A percentile compares a stretch with the other conserved stretches of the same genome.
phyloP scores from a whole-genome alignment of 2,113 vertebrate species.

The Zosterops pallidus region DNA sequence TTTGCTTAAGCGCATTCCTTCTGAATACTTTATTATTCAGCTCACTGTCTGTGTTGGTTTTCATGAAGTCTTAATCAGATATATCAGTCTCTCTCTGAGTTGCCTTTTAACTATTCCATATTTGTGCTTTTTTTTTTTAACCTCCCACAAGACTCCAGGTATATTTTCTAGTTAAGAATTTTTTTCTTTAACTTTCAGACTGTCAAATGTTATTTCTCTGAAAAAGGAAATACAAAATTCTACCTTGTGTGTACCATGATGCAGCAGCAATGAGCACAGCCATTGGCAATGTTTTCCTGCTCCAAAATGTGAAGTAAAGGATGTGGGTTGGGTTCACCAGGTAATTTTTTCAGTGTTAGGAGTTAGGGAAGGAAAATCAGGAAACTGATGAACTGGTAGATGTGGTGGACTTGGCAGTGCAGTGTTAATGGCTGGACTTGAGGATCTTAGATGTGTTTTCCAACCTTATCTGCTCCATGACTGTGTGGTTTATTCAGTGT shows the following conservation, averaged over 20 bases:
- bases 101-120: constrained; percentile 32
- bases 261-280: not conserved
- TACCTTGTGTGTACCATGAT: not conserved
- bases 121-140: not conserved
- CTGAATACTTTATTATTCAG: constrained; percentile 53
- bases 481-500: not conserved
- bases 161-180: not conserved
- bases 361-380: not conserved
- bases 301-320: not conserved
- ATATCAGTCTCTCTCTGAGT: constrained; percentile 24
- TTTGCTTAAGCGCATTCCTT: constrained; percentile 20
- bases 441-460: not conserved
- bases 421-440: not conserved
- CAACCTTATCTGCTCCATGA: not conserved
- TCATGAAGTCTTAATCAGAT: constrained; percentile 61
- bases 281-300: not conserved
- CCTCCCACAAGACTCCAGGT: not conserved
- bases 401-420: not conserved
- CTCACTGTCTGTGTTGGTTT: constrained; percentile 48
- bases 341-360: not conserved
- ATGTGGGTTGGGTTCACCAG: not conserved
- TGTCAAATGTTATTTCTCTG: not conserved
- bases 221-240: not conserved
- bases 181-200: not conserved
- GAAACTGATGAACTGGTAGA: not conserved